Evolutionary conservation across 2,888 invertebrate species (phyloP), one percentile per base, ranked within the genome.

Genomic region (Psococerastis gibbosa): DNA sequence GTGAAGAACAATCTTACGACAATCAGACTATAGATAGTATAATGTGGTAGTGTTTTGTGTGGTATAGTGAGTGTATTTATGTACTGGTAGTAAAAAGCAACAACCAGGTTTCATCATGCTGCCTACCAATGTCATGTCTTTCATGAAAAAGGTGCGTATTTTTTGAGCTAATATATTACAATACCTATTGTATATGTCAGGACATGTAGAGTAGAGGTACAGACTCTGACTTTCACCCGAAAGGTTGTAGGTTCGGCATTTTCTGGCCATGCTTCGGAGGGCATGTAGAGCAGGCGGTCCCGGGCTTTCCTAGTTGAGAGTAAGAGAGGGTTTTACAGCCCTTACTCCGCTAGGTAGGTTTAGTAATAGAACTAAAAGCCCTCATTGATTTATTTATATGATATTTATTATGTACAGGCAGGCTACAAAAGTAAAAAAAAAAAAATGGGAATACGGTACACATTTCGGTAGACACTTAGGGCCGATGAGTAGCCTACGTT

Each of bases 81-180:
- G 11, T 11, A 27, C 27, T 27, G 27, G 11, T 27, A 38, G 38
- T 38, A 15, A 17, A 33, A 33, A 17, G 33, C 17, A 32, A 17
- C 22, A 22, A 22, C 43, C 18, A 45, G 42, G 41, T 41, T 44
- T 55, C 69, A 73, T 66, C 68, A 87, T 87, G 87, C 72, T 85
- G 73, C 84, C 84, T 51, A 81, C 82, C 54, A 84, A 85, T 65
- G 83, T 85, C 58, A 83, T 84, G 78, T 84, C 84, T 55, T 85
- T 85, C 65, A 81, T 87, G 79, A 85, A 85, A 65, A 85, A 85
- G 83, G 87, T 87, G 60, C 73, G 77, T 66, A 46, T 38, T 35
- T 22, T 32, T 27, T 22, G 22, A 15, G 9, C 15, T 3, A 16
- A 22, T 43, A 41, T 8, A 15, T 9, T 31, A 9, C 9, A n/a